Evolutionary conservation across 2,888 invertebrate species (phyloP).

Genomic region (Spicauda simplicius): DNA sequence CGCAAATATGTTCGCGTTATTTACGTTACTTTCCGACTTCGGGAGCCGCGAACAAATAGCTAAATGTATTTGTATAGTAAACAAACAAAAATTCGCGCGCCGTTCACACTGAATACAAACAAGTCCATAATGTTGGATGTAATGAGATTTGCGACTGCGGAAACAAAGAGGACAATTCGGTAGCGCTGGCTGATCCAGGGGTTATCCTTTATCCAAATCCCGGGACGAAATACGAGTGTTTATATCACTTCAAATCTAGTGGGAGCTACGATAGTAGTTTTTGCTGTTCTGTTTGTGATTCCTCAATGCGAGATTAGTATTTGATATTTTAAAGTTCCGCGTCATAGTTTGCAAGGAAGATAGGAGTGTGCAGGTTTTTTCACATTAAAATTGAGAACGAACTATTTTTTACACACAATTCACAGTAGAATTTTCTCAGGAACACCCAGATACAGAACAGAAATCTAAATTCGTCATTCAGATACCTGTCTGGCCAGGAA

Average conservation of each 20-base stretch:
- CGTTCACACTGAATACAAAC: constrained; percentile 52
- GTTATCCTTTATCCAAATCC: constrained; percentile 51
- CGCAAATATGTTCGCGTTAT: background rate
- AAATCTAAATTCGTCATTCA: too few species aligned
- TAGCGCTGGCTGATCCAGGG: constrained; percentile 62
- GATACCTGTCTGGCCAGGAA: too few species aligned
- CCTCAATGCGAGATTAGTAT: background rate
- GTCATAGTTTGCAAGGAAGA: too few species aligned
- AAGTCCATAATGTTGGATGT: constrained; percentile 56
- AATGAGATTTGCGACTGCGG: constrained; percentile 67
- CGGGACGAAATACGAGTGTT: constrained; percentile 3
- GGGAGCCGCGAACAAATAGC: background rate
- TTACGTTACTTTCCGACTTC: background rate
- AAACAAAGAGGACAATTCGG: constrained; percentile 68
- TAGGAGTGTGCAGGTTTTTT: too few species aligned
- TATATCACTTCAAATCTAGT: constrained; percentile 2
- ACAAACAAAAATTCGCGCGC: constrained; percentile 26
- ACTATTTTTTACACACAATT: too few species aligned
- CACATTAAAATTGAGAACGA: too few species aligned
- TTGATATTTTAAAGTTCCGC: background rate
- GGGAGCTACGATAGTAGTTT: background rate
- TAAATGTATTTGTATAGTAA: constrained; percentile 20
- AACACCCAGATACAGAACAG: too few species aligned
- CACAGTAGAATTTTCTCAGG: too few species aligned
- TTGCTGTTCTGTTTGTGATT: background rate